Percentiles rank a stretch among this genome's conserved stretches.
phyloP scores from a whole-genome alignment of 1,140 invertebrate species.

The Drosophila biarmipes region DNA sequence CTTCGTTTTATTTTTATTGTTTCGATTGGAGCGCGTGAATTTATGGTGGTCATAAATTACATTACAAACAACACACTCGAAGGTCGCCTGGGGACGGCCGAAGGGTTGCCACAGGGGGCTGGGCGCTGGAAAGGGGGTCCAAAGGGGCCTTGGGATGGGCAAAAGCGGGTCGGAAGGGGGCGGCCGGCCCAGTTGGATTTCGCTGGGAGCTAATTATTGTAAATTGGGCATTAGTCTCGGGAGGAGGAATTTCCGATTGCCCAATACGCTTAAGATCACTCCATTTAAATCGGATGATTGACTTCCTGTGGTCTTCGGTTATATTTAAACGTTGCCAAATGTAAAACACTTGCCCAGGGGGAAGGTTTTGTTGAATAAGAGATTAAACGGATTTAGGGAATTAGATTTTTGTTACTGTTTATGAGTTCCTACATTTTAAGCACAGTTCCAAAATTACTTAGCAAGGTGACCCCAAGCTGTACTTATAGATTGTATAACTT shows the following conservation, averaged over 20 bases:
- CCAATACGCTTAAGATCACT: constrained; percentile 6
- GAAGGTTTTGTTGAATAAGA: too few species aligned
- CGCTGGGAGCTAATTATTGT: constrained; percentile 52
- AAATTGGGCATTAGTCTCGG: constrained; percentile 42
- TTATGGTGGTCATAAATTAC: constrained; percentile 63
- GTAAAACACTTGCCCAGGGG: too few species aligned
- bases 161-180: not conserved
- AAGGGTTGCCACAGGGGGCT: constrained; percentile 18
- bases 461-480: too few species aligned
- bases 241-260: constrained; percentile 8
- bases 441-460: too few species aligned
- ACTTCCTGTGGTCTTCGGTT: not conserved
- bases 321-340: not conserved
- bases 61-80: constrained; percentile 32
- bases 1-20: constrained; percentile 23
- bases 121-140: constrained; percentile 2
- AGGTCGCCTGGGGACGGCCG: constrained; percentile 43
- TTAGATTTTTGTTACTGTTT: too few species aligned
- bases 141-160: not conserved
- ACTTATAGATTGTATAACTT: too few species aligned
- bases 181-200: constrained; percentile 27
- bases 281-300: not conserved
- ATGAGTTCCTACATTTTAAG: too few species aligned
- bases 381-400: too few species aligned
- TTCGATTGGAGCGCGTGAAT: constrained; percentile 52